Conservation (phyloP, 2,113 vertebrate genomes). For the Turnix velox region DNA sequence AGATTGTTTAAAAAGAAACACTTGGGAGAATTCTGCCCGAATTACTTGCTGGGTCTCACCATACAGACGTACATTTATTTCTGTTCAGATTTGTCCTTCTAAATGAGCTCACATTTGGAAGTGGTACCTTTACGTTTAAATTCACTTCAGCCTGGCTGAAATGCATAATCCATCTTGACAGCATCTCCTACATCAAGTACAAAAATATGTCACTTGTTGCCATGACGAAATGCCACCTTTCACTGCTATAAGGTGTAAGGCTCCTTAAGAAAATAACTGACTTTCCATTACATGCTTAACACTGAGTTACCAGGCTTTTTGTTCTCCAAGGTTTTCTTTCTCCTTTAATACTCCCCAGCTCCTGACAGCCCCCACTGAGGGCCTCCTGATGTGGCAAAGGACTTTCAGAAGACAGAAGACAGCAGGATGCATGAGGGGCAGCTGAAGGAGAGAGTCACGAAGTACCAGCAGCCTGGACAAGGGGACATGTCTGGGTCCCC, state of each 20-base stretch:
- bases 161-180: not conserved
- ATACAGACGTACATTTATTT: not conserved
- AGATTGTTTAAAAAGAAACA: not conserved
- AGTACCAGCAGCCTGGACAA: not conserved
- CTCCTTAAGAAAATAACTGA: not conserved
- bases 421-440: rapidly evolving
- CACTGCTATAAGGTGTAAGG: not conserved
- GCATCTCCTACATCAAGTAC: not conserved
- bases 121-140: not conserved
- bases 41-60: not conserved
- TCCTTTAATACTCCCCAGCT: not conserved
- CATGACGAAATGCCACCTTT: not conserved
- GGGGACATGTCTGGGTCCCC: not conserved
- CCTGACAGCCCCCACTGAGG: rapidly evolving
- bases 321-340: not conserved
- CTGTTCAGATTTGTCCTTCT: not conserved
- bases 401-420: not conserved
- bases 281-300: not conserved
- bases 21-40: not conserved
- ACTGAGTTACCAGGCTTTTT: not conserved
- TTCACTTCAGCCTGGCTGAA: not conserved
- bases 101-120: not conserved
- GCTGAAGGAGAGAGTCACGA: not conserved
- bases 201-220: not conserved
- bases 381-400: not conserved